Percentiles rank a stretch among this genome's conserved stretches.
These are phyloP conservation scores for Lordiphosa mommai DNA, from an alignment of 1,140 invertebrate species.

Conservation along the genomic window DNA sequence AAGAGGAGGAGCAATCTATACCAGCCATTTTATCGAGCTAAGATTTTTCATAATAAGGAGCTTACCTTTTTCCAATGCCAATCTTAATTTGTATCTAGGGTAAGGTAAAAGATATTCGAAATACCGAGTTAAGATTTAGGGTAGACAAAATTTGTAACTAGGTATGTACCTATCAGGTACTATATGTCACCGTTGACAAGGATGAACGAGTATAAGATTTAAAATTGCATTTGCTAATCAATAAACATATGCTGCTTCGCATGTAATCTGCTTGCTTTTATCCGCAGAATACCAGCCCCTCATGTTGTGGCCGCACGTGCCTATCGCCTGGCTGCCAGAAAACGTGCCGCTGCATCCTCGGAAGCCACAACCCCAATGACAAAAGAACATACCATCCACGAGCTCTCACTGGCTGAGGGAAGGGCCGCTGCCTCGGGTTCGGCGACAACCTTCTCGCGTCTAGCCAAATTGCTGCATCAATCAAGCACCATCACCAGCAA, in stretches of 20 bases:
- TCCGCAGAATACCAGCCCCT: slow-evolving; percentile 82
- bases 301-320: slow-evolving; percentile 81
- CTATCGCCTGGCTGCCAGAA: slow-evolving; percentile 80
- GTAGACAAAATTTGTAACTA: too few species aligned
- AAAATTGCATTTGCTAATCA: too few species aligned
- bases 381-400: slow-evolving; percentile 51
- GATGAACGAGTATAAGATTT: neutral
- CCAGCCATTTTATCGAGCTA: too few species aligned
- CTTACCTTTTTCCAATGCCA: too few species aligned
- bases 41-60: too few species aligned
- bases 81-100: too few species aligned
- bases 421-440: slow-evolving; percentile 18
- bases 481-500: slow-evolving; percentile 68
- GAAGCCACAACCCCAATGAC: slow-evolving; percentile 51
- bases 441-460: slow-evolving; percentile 83
- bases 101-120: too few species aligned
- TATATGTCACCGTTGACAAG: too few species aligned
- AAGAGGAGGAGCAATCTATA: too few species aligned
- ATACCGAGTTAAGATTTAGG: too few species aligned
- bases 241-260: neutral
- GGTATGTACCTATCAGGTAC: too few species aligned
- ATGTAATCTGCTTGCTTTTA: slow-evolving; percentile 4
- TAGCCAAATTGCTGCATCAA: slow-evolving; percentile 86
- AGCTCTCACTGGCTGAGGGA: slow-evolving; percentile 41
- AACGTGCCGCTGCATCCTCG: slow-evolving; percentile 54